Base-by-base conservation (phyloP, 2,797 vertebrate species). In the Pipistrellus pygmaeus region DNA sequence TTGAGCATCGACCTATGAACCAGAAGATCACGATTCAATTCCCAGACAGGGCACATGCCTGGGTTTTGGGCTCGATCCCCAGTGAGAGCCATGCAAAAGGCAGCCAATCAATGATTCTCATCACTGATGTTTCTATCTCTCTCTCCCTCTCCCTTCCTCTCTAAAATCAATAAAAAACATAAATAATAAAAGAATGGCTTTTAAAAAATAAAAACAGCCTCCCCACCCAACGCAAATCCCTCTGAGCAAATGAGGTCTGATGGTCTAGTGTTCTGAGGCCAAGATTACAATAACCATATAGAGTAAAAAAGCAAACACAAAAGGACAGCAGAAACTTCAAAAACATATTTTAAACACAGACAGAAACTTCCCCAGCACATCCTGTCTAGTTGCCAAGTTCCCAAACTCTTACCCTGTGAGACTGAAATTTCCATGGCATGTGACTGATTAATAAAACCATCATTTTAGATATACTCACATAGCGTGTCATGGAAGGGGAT, bases 311-410 rank as follows among this genome's bases (percentile, higher is more conserved):
- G 38, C 75, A 94, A 75, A 86, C 66, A 48, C 68, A 51, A 35
- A 9, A 64, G 76, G 87, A 84, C n/a, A 66, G 20, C 35, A 84
- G 60, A 62, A 85, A 94, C 87, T 87, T 91, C 90, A 77, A 84
- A 90, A 92, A 81, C 85, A 62, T 55, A 32, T 44, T 91, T 87
- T 68, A 80, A 91, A 93, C 1, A 6, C 53, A 77, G 89, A 75
- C 53, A 20, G 75, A 83, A 77, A 78, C n/a, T 94, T 93, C 76
- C 72, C 35, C n/a, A 1, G 87, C 86, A 88, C 64, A 23, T 71
- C 83, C 92, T 48, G 80, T 78, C 57, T 46, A 55, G 66, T 48
- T 83, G 46, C 90, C 69, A 82, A 77, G 48, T 88, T 53, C 53
- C 76, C 64, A 68, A 20, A 77, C 23, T 73, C 62, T 71, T 62